phyloP scores from a whole-genome alignment of 2,888 invertebrate genomes.

The Acleris sparsana region DNA sequence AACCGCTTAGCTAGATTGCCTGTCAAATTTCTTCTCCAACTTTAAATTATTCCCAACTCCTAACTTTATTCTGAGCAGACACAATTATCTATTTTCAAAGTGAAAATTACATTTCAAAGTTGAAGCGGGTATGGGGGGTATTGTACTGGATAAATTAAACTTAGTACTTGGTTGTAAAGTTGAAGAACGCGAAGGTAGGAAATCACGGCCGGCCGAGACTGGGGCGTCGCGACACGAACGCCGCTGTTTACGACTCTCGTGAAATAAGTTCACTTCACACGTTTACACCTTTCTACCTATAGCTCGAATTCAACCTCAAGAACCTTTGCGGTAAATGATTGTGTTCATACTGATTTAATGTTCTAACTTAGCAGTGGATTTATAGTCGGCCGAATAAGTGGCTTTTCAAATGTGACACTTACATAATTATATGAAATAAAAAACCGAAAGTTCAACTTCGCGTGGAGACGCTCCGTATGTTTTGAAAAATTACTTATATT shows the following conservation, averaged over 20 bases:
- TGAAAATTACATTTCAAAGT: constrained; percentile 36
- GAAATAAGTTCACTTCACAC: constrained; percentile 58
- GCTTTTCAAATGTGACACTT: too few relatives aligned
- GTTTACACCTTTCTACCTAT: constrained; percentile 55
- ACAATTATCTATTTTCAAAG: constrained; percentile 37
- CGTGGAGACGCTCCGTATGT: too few relatives aligned
- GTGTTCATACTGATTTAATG: too few relatives aligned
- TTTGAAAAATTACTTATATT: too few relatives aligned
- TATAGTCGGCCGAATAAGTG: too few relatives aligned
- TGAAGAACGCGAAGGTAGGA: constrained; percentile 43
- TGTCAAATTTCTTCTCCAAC: constrained; percentile 23
- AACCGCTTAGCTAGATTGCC: constrained; percentile 25
- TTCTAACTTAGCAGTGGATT: too few relatives aligned
- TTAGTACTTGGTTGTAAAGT: constrained; percentile 38
- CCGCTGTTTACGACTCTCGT: constrained; percentile 53
- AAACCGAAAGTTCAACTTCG: too few relatives aligned
- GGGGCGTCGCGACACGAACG: constrained; percentile 36
- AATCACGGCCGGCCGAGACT: constrained; percentile 46
- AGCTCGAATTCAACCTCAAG: constrained; percentile 37
- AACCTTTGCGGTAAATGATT: too few relatives aligned
- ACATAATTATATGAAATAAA: too few relatives aligned
- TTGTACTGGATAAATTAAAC: constrained; percentile 41
- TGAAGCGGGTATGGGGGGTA: constrained; percentile 28
- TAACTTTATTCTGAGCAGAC: constrained; percentile 33
- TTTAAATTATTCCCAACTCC: constrained; percentile 26